Conservation (phyloP, 2,113 vertebrate genomes). For the Hiodon alosoides region DNA sequence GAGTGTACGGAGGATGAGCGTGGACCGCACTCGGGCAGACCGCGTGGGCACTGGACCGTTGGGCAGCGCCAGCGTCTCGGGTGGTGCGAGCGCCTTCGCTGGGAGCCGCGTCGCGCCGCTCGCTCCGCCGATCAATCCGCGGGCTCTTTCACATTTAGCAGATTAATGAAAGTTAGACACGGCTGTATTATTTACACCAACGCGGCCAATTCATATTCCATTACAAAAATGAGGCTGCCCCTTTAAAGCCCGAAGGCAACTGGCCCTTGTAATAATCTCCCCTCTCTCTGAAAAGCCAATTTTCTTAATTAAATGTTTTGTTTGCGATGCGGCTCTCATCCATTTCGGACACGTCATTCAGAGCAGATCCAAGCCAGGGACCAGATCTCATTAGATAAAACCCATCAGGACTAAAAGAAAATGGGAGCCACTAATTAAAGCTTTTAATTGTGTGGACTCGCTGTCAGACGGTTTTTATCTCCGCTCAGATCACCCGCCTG, state of each 20-base stretch:
- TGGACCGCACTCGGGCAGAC: no score
- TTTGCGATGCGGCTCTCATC: slow-evolving; percentile 98
- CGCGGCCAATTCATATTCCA: slow-evolving; percentile 48
- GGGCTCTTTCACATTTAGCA: slow-evolving; percentile 34
- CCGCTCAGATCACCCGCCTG: slow-evolving; percentile 74
- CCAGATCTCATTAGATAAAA: slow-evolving; percentile 99
- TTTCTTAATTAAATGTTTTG: slow-evolving; percentile 99
- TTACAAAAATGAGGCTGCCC: slow-evolving; percentile 60
- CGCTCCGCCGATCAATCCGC: slow-evolving; percentile 43
- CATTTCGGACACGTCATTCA: slow-evolving; percentile 98
- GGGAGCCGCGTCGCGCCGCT: slow-evolving; percentile 44
- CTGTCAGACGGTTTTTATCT: slow-evolving; percentile 93
- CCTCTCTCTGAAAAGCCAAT: slow-evolving; percentile 91
- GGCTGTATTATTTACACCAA: slow-evolving; percentile 49
- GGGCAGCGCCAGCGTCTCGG: slow-evolving; percentile 42
- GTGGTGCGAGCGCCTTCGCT: slow-evolving; percentile 43
- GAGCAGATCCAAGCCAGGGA: slow-evolving; percentile 96
- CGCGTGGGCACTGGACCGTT: slow-evolving; percentile 34
- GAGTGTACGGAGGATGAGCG: no score
- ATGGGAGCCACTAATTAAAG: slow-evolving; percentile 99
- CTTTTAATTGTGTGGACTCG: slow-evolving; percentile 98
- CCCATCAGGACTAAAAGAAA: slow-evolving; percentile 98
- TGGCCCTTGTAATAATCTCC: slow-evolving; percentile 71
- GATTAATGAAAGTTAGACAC: slow-evolving; percentile 34
- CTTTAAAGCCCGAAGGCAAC: slow-evolving; percentile 75